phyloP scores from a whole-genome alignment of 2,888 invertebrate genomes.

The Drosophila flavopinicola region DNA sequence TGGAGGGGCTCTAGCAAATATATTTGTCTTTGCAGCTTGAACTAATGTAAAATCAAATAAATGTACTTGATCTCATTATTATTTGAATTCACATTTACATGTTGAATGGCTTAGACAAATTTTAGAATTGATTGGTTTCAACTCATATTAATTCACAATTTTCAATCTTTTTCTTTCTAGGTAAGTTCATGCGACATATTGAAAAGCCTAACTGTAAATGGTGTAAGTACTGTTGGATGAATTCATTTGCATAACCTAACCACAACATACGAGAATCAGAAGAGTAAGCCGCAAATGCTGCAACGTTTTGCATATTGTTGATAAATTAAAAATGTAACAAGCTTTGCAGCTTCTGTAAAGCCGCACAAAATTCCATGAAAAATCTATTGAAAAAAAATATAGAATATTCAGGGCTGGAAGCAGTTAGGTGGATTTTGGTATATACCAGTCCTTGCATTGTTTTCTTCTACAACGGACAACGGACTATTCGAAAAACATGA shows the following conservation, averaged over 20 bases:
- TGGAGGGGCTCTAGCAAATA: no score
- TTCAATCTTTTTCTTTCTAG: slow-evolving; percentile 45
- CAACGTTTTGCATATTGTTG: slow-evolving; percentile 50
- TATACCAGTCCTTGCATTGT: slow-evolving; percentile 7
- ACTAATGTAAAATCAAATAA: no score
- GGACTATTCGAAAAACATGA: slow-evolving; percentile 55
- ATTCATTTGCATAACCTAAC: slow-evolving; percentile 25
- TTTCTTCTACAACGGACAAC: background rate
- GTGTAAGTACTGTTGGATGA: slow-evolving; percentile 57
- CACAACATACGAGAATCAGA: background rate
- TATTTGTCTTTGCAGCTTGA: no score
- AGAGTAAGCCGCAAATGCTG: slow-evolving; percentile 17
- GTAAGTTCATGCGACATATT: slow-evolving; percentile 57
- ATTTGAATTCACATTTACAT: no score
- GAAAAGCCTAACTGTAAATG: slow-evolving; percentile 14
- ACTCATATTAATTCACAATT: slow-evolving; percentile 9
- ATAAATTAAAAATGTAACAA: slow-evolving; percentile 67
- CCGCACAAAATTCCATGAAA: slow-evolving; percentile 33
- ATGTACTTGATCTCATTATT: no score
- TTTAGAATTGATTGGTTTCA: background rate
- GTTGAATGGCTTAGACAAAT: background rate
- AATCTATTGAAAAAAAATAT: slow-evolving; percentile 36
- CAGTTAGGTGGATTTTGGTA: background rate
- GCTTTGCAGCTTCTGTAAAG: slow-evolving; percentile 48
- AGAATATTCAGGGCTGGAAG: no score